These are phyloP conservation scores for Diadophis punctatus DNA, from an alignment of 2,113 vertebrate genomes.

Conservation along the genomic window DNA sequence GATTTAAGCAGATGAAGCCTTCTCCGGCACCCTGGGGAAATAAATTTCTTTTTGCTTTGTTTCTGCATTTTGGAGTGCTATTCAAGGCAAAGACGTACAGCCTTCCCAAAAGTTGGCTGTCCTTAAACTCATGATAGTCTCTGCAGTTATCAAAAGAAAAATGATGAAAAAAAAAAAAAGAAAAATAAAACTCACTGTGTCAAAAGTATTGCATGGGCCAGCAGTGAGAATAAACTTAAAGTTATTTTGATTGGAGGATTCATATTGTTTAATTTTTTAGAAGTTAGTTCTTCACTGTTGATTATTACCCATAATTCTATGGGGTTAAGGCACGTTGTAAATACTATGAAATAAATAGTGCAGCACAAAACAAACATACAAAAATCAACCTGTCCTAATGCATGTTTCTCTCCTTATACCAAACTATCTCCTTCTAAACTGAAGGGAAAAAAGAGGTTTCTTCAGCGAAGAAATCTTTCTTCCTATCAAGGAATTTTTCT, in stretches of 20 bases:
- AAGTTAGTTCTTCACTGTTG: not conserved
- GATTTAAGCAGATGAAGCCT: not conserved
- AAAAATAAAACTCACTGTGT: not conserved
- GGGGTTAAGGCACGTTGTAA: not conserved
- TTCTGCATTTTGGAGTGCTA: not conserved
- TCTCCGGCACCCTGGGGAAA: not conserved
- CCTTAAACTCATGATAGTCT: not conserved
- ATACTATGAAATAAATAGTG: not conserved
- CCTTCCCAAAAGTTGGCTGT: not conserved
- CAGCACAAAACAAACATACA: not conserved
- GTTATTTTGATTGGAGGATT: not conserved
- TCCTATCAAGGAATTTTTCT: not conserved
- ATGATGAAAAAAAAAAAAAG: not conserved
- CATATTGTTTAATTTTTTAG: not conserved
- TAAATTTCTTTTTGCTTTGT: not conserved
- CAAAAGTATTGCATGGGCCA: not conserved
- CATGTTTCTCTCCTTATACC: not conserved
- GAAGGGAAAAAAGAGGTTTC: not conserved
- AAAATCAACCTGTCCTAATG: not conserved
- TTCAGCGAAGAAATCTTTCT: not conserved
- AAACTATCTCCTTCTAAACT: not conserved
- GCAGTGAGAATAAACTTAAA: not conserved
- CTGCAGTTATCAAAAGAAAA: not conserved
- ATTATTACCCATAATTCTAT: not conserved
- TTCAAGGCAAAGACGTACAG: not conserved